Conservation (phyloP, 2,797 vertebrate species). For the Onychomys arenicola region DNA sequence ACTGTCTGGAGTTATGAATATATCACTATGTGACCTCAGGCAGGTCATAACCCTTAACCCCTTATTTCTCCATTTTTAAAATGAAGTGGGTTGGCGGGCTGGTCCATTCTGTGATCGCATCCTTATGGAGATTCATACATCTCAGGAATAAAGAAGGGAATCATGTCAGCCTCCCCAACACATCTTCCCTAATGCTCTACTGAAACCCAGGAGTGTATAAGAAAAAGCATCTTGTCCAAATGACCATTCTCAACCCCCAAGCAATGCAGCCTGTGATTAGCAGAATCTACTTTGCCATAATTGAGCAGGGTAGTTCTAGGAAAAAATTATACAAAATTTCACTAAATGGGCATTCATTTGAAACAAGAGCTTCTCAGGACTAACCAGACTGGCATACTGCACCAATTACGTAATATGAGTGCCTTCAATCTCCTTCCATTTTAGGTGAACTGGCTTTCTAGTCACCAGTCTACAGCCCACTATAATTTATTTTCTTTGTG, state of each 20-base stretch:
- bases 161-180: neutral
- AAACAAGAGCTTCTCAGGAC: constrained; percentile 63
- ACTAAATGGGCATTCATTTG: constrained; percentile 70
- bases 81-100: neutral
- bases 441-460: constrained; percentile 58
- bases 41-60: constrained; percentile 18
- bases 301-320: constrained; percentile 73
- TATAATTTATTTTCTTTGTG: constrained; percentile 79
- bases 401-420: constrained; percentile 70
- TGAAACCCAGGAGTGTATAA: neutral
- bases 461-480: constrained; percentile 48
- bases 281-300: constrained; percentile 70
- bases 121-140: neutral
- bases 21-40: neutral
- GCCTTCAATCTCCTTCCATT: constrained; percentile 64
- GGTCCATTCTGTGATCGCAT: neutral
- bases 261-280: constrained; percentile 70
- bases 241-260: constrained; percentile 47
- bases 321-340: constrained; percentile 78
- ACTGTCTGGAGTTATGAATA: neutral
- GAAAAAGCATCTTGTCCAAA: constrained; percentile 37
- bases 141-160: constrained; percentile 6
- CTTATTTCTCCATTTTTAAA: constrained; percentile 32
- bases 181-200: neutral
- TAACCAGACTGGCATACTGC: constrained; percentile 70